Base-by-base conservation (phyloP, 2,888 invertebrate genomes). In the Macroteleia sp. region DNA sequence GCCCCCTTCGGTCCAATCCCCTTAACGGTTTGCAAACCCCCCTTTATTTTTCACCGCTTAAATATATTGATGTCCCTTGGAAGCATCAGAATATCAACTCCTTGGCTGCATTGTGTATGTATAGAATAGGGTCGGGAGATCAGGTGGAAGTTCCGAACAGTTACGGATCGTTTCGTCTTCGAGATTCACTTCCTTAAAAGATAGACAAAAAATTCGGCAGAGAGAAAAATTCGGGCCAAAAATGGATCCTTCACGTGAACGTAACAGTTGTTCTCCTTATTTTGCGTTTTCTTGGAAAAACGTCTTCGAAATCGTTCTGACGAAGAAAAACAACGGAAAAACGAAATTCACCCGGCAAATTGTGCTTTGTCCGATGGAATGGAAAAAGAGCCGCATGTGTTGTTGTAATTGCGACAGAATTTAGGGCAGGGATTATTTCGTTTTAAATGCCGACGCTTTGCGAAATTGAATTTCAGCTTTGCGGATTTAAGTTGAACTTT, bases 51-150 rank as follows among this genome's bases (percentile, higher is more conserved):
- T 77, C 79, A 57, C 61, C 36, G 76, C 81, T 78, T 77, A 81
- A 85, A 81, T 83, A 81, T 82, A 85, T 82, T 81, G 81, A 66
- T 64, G 79, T 82, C 82, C 81, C 80, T 19, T 25, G 39, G 44
- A 81, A 79, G 81, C n/a, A n/a, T n/a, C 78, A 64, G 56, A 75
- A 56, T 52, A 59, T 75, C 67, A 61, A 64, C 71, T 64, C 52
- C 56, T 48, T 64, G 52, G 59, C 9, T 59, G 44, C 71, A 50
- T 62, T 66, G 69, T 48, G 46, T 61, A 61, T 41, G 50, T 50
- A 79, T 64, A 59, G 57, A 70, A 64, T 28, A 46, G 67, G 57
- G 44, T 30, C 50, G 16, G 42, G 62, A 66, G 66, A 82, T 83
- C 82, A 80, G 77, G 80, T 82, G 80, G 70, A 69, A 66, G 59